A percentile compares a stretch with the other conserved stretches of the same genome.
Conservation (phyloP, 2,888 invertebrate species). For the Melitaea athalia region DNA sequence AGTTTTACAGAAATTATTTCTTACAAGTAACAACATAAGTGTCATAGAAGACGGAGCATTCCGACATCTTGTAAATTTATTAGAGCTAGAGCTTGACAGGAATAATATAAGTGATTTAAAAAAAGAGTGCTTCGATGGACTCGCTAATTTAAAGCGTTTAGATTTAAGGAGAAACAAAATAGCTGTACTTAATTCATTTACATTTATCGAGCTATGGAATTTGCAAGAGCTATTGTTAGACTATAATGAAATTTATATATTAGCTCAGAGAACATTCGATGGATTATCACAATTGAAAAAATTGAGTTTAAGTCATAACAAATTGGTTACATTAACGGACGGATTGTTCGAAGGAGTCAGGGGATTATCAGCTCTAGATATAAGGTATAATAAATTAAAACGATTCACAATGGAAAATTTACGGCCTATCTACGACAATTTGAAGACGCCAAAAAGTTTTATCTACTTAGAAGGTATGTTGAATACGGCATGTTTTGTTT, state of each 20-base stretch:
- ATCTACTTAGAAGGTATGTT: slow-evolving; percentile 89
- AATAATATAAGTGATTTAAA: slow-evolving; percentile 89
- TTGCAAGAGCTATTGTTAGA: slow-evolving; percentile 87
- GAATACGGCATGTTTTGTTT: slow-evolving; percentile 13
- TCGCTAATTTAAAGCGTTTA: slow-evolving; percentile 87
- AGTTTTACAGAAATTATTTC: slow-evolving; percentile 86
- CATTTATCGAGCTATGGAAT: slow-evolving; percentile 90
- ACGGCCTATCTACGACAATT: slow-evolving; percentile 88
- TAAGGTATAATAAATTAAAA: slow-evolving; percentile 88
- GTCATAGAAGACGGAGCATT: slow-evolving; percentile 93
- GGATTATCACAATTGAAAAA: slow-evolving; percentile 88
- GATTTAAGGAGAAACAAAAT: slow-evolving; percentile 89
- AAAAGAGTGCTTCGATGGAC: slow-evolving; percentile 89
- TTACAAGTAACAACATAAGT: slow-evolving; percentile 93
- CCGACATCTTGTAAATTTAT: slow-evolving; percentile 86
- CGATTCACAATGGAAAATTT: slow-evolving; percentile 89
- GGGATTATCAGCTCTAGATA: slow-evolving; percentile 87
- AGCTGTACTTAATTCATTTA: slow-evolving; percentile 88
- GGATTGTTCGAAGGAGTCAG: slow-evolving; percentile 88
- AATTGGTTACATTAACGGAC: slow-evolving; percentile 85
- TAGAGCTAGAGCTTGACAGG: slow-evolving; percentile 90
- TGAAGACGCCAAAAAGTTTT: slow-evolving; percentile 87
- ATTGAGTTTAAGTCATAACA: slow-evolving; percentile 89
- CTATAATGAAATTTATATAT: slow-evolving; percentile 86
- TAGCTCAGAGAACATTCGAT: slow-evolving; percentile 89